Percentiles rank a stretch among this genome's conserved stretches.
Evolutionary conservation across 2,797 vertebrate genomes (phyloP).

Genomic region (Coregonus sp.): DNA sequence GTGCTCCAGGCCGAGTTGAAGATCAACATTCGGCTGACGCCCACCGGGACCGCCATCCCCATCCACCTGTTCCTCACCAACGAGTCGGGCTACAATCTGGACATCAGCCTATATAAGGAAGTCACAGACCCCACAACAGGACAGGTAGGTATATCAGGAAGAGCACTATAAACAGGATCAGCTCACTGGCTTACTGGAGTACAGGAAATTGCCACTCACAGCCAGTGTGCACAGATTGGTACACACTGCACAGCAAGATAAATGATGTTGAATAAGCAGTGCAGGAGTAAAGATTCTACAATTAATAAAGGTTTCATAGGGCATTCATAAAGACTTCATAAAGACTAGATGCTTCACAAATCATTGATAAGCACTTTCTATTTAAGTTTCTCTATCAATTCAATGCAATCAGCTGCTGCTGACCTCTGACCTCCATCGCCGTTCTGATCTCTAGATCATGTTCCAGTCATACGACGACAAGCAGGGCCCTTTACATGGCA

Average conservation of each 20-base stretch:
- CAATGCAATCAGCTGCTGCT: background rate
- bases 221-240: background rate
- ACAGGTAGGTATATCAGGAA: slow-evolving; percentile 68
- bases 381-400: background rate
- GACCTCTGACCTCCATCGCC: background rate
- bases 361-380: background rate
- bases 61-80: slow-evolving; percentile 93
- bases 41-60: slow-evolving; percentile 79
- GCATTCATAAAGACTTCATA: too few species aligned
- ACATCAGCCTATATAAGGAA: slow-evolving; percentile 95
- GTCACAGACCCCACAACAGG: slow-evolving; percentile 81
- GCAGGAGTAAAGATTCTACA: too few species aligned
- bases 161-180: background rate
- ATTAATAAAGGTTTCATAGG: too few species aligned
- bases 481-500: slow-evolving; percentile 86
- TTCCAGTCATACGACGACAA: slow-evolving; percentile 91
- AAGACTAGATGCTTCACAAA: too few species aligned
- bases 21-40: slow-evolving; percentile 91
- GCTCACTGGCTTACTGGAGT: background rate
- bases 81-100: slow-evolving; percentile 94
- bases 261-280: background rate
- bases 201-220: too few species aligned
- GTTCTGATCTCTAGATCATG: slow-evolving; percentile 82
- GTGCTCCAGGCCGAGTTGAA: slow-evolving; percentile 95
- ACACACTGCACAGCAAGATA: background rate